Percentiles rank a stretch among this genome's conserved stretches.
phyloP scores from a whole-genome alignment of 2,797 vertebrate genomes.

The Aulostomus chinensis region DNA sequence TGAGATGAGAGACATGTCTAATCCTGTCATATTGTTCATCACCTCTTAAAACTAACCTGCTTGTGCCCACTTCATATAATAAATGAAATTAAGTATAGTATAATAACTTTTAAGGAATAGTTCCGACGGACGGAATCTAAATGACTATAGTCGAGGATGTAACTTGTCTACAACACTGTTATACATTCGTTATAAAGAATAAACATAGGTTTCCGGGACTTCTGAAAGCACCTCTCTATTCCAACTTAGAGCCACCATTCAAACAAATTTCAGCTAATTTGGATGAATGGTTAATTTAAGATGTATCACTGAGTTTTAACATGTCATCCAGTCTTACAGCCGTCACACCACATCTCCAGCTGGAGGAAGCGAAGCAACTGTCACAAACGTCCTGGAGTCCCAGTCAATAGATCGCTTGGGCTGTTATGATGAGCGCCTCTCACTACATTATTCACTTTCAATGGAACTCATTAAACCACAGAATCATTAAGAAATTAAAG shows the following conservation, averaged over 20 bases:
- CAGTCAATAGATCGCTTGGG: constrained; percentile 30
- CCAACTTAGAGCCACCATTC: too few relatives aligned
- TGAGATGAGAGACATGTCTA: constrained; percentile 23
- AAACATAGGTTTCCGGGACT: too few relatives aligned
- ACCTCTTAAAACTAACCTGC: constrained; percentile 6
- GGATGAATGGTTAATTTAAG: neutral
- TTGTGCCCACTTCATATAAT: neutral
- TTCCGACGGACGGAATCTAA: too few relatives aligned
- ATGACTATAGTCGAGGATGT: neutral
- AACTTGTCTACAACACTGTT: neutral
- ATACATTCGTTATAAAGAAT: too few relatives aligned
- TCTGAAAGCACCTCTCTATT: too few relatives aligned
- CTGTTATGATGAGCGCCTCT: constrained; percentile 9
- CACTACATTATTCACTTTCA: neutral
- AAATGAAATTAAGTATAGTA: neutral
- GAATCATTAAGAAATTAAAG: neutral
- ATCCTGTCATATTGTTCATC: constrained; percentile 22
- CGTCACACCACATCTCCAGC: too few relatives aligned
- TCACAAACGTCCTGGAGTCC: constrained; percentile 19
- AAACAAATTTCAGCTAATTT: too few relatives aligned
- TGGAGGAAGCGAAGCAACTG: neutral
- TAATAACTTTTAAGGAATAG: too few relatives aligned
- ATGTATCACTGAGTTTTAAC: neutral
- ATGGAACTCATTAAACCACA: neutral
- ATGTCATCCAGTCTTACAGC: neutral